Evolutionary conservation across 2,113 vertebrate species (phyloP), one percentile per base, ranked within the genome.

Genomic region (Gobiocypris rarus): DNA sequence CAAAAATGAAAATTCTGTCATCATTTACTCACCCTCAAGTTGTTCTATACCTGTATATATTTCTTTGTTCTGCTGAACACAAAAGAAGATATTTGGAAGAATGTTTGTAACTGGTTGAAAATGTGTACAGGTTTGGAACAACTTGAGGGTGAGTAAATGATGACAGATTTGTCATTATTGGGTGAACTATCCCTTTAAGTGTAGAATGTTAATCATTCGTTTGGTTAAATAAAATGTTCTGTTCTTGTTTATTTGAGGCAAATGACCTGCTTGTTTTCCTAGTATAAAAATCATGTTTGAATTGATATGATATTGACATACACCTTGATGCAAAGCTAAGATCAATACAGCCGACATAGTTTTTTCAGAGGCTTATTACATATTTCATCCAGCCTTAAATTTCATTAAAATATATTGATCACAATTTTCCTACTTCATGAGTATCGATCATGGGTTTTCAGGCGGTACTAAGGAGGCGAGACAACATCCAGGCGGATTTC

Each of bases 401-500:
- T 85, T 85, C 17, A 77, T 87, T 67, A 76, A 81, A 76, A 67
- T 13, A 76, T 63, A 84, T 85, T 75, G 48, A 69, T 78, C 10
- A 14, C 9, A 34, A 80, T 80, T 31, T 65, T 80, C 73, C 56
- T 77, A 67, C 74, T 69, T 78, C 28, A 70, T 38, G 63, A 80
- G 28, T 70, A 80, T 80, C 5, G 86, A 85, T 84, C 28, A 69
- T 43, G 71, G 38, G 28, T 43, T 88, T 83, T 52, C 61, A 99
- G 98, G 94, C 94, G 38, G 97, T 98, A 82, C 91, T 98, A 93
- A 96, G 93, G 90, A 95, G 97, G 86, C 94, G 98, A 93, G 98
- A 99, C 93, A 95, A 96, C 93, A 97, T 98, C 85, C 97, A 99
- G 91, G 93, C 95, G 0, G 96, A 98, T 83, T 94, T 95, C 0